These are phyloP conservation scores for Dendrolimus houi DNA, from an alignment of 2,888 invertebrate genomes.

Conservation along the genomic window DNA sequence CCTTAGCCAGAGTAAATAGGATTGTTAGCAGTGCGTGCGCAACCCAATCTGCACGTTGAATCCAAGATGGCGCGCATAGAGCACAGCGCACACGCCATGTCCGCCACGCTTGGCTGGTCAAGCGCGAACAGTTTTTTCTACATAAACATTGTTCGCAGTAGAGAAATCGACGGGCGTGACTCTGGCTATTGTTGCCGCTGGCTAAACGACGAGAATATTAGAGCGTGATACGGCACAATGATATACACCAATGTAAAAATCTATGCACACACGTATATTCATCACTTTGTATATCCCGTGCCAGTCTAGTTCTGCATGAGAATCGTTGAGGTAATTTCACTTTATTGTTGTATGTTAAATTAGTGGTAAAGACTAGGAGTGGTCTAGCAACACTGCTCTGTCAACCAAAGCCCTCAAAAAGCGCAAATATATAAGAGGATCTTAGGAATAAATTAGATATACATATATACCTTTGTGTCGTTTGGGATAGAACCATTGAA, in stretches of 20 bases:
- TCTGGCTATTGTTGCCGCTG: constrained; percentile 62
- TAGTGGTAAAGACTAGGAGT: too few species aligned
- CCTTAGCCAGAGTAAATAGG: too few species aligned
- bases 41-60: constrained; percentile 55
- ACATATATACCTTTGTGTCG: too few species aligned
- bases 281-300: constrained; percentile 1
- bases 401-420: too few species aligned
- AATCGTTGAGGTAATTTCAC: too few species aligned
- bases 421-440: too few species aligned
- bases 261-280: constrained; percentile 6
- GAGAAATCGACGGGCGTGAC: constrained; percentile 74
- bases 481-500: too few species aligned
- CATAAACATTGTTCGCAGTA: constrained; percentile 72
- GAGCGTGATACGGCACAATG: constrained; percentile 65
- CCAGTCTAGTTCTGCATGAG: not conserved
- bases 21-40: constrained; percentile 37
- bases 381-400: too few species aligned
- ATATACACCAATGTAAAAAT: constrained; percentile 2
- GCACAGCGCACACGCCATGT: constrained; percentile 67
- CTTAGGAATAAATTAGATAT: too few species aligned
- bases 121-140: constrained; percentile 63
- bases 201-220: constrained; percentile 65
- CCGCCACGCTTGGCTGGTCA: constrained; percentile 56
- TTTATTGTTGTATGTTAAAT: too few species aligned
- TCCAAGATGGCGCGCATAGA: constrained; percentile 68